Percentiles rank a stretch among this genome's conserved stretches.
Conservation (phyloP, 2,888 invertebrate species). For the Helicoverpa assulta region DNA sequence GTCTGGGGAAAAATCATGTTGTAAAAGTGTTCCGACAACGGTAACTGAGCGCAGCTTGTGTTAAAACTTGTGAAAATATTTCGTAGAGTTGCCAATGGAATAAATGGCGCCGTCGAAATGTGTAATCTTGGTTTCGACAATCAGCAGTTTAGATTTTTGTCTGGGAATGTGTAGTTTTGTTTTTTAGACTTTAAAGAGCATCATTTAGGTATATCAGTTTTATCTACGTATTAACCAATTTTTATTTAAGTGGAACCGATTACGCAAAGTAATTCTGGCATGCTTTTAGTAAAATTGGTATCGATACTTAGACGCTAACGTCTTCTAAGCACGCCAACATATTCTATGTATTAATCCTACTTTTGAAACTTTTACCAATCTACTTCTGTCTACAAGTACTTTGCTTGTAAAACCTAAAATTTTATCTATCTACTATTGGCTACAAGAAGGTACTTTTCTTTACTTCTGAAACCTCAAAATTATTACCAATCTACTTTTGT, state of each 20-base stretch:
- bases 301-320: slow-evolving; percentile 3
- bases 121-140: slow-evolving; percentile 12
- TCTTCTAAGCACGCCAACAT: neutral
- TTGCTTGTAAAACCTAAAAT: too few relatives aligned
- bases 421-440: neutral
- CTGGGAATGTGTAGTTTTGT: neutral
- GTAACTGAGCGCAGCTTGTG: slow-evolving; percentile 32
- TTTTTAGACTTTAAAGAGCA: neutral
- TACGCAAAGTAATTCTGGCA: slow-evolving; percentile 15
- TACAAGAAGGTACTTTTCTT: neutral
- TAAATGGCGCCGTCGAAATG: slow-evolving; percentile 9
- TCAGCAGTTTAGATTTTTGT: slow-evolving; percentile 17
- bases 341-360: too few relatives aligned
- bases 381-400: too few relatives aligned
- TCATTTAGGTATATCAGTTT: neutral
- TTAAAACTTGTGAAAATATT: slow-evolving; percentile 33
- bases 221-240: neutral
- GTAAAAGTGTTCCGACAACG: slow-evolving; percentile 41
- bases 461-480: too few relatives aligned
- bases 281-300: slow-evolving; percentile 32
- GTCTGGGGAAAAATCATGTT: slow-evolving; percentile 48
- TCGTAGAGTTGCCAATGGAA: slow-evolving; percentile 28
- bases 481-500: neutral
- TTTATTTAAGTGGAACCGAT: slow-evolving; percentile 6
- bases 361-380: too few relatives aligned